A percentile compares a stretch with the other conserved stretches of the same genome.
These are phyloP conservation scores for Macrophya annulata DNA, from an alignment of 2,888 invertebrate genomes.

Conservation along the genomic window DNA sequence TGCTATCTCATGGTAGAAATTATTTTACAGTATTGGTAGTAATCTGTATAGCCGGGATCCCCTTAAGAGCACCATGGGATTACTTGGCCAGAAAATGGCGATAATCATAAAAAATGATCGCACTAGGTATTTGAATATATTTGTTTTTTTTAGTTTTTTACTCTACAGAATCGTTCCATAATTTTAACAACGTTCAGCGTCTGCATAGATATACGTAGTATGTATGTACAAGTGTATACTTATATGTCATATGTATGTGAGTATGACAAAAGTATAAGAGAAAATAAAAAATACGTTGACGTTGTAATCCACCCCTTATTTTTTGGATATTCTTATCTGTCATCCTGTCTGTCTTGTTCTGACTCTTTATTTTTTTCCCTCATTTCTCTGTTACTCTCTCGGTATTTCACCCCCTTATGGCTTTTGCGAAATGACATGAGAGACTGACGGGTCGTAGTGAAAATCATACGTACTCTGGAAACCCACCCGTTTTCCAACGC, in stretches of 20 bases:
- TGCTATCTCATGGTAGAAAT: background rate
- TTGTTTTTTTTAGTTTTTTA: background rate
- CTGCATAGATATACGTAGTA: background rate
- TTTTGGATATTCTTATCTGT: background rate
- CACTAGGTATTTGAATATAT: background rate
- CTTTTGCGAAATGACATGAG: slow-evolving; percentile 9
- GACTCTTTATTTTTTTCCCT: background rate
- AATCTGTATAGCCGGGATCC: too few species aligned
- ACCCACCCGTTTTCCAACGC: slow-evolving; percentile 19
- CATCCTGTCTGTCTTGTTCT: slow-evolving; percentile 1
- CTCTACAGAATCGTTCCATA: background rate
- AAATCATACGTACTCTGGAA: background rate
- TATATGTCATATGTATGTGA: too few species aligned
- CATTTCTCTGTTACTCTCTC: background rate
- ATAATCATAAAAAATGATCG: background rate
- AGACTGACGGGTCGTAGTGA: slow-evolving; percentile 38
- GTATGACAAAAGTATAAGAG: background rate
- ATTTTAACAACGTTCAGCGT: background rate
- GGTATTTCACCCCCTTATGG: slow-evolving; percentile 4
- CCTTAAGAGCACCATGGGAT: background rate
- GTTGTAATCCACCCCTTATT: slow-evolving; percentile 29
- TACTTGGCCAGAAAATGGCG: too few species aligned
- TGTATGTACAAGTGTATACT: background rate
- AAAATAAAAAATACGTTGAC: background rate
- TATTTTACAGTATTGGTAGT: background rate